Evolutionary conservation across 2,888 invertebrate genomes (phyloP), one percentile per base, ranked within the genome.

Genomic region (Argyresthia albistria): DNA sequence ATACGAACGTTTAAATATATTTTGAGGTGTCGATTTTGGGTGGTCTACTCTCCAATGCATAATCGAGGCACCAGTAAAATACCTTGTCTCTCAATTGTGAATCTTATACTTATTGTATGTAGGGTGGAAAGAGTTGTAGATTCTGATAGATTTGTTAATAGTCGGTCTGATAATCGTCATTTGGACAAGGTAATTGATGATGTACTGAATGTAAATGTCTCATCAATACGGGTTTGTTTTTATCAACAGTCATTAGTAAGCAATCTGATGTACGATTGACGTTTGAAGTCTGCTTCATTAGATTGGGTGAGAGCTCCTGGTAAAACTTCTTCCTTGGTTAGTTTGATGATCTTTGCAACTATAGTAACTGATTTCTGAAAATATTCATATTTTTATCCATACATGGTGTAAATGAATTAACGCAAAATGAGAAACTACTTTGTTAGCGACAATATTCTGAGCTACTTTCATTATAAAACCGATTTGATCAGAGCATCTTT

Each of bases 1-100:
- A 80, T 79, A 79, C 65, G 74, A 75, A 71, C 67, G 59, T 69
- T 67, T 67, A 69, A 67, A 67, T 67, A 69, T 63, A 62, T 65
- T 65, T 61, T 64, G 57, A 82, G 79, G 82, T 84, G 84, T 80
- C 80, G 84, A 84, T 83, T 84, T 84, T 82, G 86, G 86, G 86
- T 87, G 86, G 86, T 84, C 86, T 66, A 55, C 47, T 35, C 47
- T 35, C 35, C 6, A 25, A 25, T 25, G 6, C 25, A 6, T 25
- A 25, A 25, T 25, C 25, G 6, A 25, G 4, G 46, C 46, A n/a
- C n/a, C 35, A 25, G 46, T 46, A 35, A 46, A 25, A 25, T 25
- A 25, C 45, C 7, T 12, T 3, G 46, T 0, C n/a, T 11, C 4
- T 10, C 46, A 25, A 46, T 46, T 35, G 1, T 46, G 11, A 16